Evolutionary conservation across 2,888 invertebrate species (phyloP), one percentile per base, ranked within the genome.

Genomic region (Orthosia gracilis): DNA sequence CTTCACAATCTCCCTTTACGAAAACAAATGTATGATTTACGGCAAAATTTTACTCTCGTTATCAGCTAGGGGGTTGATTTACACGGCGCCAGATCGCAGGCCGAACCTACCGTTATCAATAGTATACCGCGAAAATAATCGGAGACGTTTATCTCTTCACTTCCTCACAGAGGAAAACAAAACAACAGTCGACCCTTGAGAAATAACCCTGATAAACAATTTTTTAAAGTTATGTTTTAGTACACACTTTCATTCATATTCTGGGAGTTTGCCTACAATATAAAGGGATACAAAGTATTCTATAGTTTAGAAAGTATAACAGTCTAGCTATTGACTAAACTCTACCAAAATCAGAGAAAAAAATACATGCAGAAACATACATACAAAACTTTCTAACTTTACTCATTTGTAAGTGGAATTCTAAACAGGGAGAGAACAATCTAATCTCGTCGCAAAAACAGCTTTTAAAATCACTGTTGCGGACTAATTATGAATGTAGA

Each of bases 11-110:
- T 87, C 86, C 85, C 82, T 88, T 69, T 85, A 86, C 89, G 91
- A 94, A 94, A 93, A 94, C 93, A 94, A 94, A 94, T 93, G 93
- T 94, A 94, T 95, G 94, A 95, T 95, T 94, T 95, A 95, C 91
- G 89, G 89, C 87, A 85, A 89, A 92, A 92, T 92, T 93, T 93
- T 90, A 90, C 91, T 91, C 90, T 89, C 90, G 91, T 93, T 95
- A 96, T 96, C 95, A 91, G 92, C 76, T 84, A 87, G 93, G 94
- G 95, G 87, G 89, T 93, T 95, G 95, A 96, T 96, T 96, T 96
- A 95, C 94, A 92, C 90, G 88, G 85, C 89, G 90, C 90, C 91
- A 84, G 88, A 89, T 86, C 87, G 87, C 80, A 69, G 78, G 73
- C 74, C 66, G 70, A 69, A 79, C 76, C 82, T 82, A 77, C 79